These are phyloP conservation scores for Virgularia gustaviana DNA, from an alignment of 92 coral and sea anemone genomes.

Conservation along the genomic window DNA sequence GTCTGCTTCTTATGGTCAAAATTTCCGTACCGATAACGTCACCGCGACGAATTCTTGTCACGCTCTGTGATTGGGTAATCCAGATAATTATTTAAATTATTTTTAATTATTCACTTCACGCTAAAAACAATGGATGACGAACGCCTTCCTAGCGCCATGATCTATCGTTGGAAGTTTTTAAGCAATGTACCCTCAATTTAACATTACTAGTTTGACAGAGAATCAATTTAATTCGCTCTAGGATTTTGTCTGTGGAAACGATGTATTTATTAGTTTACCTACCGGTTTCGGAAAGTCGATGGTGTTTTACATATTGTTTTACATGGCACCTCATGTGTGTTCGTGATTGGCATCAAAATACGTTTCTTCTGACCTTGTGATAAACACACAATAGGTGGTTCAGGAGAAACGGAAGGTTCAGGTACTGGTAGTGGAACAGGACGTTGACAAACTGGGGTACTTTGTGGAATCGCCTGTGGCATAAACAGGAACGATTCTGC, in stretches of 20 bases:
- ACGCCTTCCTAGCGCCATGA: background rate
- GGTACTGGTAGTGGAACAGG: too few species aligned
- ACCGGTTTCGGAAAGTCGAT: slow-evolving; percentile 32
- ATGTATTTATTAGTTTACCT: slow-evolving; percentile 29
- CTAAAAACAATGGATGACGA: background rate
- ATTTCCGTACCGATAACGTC: background rate
- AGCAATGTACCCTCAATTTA: background rate
- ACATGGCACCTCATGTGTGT: too few species aligned
- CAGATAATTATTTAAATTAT: background rate
- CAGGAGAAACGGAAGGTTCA: too few species aligned
- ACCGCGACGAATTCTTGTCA: background rate
- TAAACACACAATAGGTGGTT: too few species aligned
- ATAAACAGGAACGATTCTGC: too few species aligned
- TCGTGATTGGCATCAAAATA: too few species aligned
- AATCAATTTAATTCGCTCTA: background rate
- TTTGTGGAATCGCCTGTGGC: too few species aligned
- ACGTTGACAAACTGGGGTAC: too few species aligned
- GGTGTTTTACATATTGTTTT: too few species aligned
- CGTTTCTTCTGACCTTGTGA: too few species aligned
- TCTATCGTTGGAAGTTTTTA: background rate
- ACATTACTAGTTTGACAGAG: background rate
- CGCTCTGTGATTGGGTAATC: background rate
- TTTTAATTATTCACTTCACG: too few species aligned
- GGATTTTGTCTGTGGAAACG: slow-evolving; percentile 21
- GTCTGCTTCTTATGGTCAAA: background rate